Evolutionary conservation across 2,113 vertebrate genomes (phyloP).

Genomic region (Ciconia stormi): DNA sequence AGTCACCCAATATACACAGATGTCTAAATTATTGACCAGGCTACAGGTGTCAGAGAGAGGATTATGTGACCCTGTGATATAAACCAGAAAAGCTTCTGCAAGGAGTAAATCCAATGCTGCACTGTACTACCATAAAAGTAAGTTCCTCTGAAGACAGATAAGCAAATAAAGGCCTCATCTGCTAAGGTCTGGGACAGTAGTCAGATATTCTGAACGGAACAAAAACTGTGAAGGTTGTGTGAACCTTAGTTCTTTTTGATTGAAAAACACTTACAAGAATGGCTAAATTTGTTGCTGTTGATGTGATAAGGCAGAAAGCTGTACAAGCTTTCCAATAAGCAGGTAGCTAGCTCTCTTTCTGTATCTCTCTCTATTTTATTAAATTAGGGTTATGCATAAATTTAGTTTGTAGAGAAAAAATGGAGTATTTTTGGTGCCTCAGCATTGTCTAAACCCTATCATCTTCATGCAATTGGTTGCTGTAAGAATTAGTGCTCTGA

Average conservation of each 20-base stretch:
- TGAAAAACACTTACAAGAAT: background rate
- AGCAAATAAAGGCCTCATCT: background rate
- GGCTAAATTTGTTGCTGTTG: background rate
- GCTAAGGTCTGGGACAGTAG: background rate
- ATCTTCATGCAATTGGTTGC: background rate
- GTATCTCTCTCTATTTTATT: background rate
- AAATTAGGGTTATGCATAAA: background rate
- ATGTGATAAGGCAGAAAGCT: background rate
- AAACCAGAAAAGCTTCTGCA: background rate
- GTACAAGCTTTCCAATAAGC: background rate
- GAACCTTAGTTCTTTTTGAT: background rate
- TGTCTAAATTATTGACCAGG: background rate
- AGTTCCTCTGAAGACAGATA: background rate
- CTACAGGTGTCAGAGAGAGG: background rate
- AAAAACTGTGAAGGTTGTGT: background rate
- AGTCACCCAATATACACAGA: background rate
- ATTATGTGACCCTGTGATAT: background rate
- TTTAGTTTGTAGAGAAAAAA: background rate
- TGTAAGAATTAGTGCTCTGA: background rate
- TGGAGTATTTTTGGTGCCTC: background rate
- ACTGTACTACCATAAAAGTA: background rate
- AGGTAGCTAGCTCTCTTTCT: background rate
- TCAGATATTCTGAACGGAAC: background rate
- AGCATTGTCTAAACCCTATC: background rate
- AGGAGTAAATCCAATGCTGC: background rate